Conservation (phyloP, 2,797 vertebrate genomes). For the Chrysocyon brachyurus region DNA sequence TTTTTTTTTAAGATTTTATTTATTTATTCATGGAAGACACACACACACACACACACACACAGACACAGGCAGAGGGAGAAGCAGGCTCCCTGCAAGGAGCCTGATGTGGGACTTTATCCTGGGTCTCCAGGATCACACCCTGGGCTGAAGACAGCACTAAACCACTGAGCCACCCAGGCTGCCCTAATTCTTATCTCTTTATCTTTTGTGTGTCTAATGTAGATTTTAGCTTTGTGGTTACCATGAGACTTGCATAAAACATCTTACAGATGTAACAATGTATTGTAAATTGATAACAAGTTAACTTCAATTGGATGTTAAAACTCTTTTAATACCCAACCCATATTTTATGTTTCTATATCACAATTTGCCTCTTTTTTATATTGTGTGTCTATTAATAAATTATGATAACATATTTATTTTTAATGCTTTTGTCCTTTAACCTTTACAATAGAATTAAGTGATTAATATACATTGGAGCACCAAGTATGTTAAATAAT, state of each 20-base stretch:
- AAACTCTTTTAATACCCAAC: neutral
- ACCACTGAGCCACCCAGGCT: too few relatives aligned
- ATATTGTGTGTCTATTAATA: neutral
- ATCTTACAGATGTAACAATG: neutral
- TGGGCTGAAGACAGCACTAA: too few relatives aligned
- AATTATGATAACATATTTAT: neutral
- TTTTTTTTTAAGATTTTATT: too few relatives aligned
- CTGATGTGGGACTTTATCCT: too few relatives aligned
- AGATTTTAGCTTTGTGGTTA: neutral
- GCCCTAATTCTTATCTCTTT: neutral
- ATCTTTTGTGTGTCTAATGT: neutral
- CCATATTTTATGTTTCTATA: neutral
- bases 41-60: too few relatives aligned
- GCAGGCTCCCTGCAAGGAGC: too few relatives aligned
- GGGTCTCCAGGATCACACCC: too few relatives aligned
- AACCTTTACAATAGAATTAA: neutral
- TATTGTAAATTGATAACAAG: neutral
- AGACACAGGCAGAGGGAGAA: too few relatives aligned
- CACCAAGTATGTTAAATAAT: neutral
- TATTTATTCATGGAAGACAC: too few relatives aligned
- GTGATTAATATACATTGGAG: neutral
- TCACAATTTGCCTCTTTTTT: neutral
- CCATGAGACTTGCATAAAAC: neutral
- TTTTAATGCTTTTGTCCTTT: neutral
- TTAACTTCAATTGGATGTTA: neutral